Percentiles rank a stretch among this genome's conserved stretches.
Conservation (phyloP, 1,140 invertebrate genomes). For the Venustaconcha ellipsiformis region DNA sequence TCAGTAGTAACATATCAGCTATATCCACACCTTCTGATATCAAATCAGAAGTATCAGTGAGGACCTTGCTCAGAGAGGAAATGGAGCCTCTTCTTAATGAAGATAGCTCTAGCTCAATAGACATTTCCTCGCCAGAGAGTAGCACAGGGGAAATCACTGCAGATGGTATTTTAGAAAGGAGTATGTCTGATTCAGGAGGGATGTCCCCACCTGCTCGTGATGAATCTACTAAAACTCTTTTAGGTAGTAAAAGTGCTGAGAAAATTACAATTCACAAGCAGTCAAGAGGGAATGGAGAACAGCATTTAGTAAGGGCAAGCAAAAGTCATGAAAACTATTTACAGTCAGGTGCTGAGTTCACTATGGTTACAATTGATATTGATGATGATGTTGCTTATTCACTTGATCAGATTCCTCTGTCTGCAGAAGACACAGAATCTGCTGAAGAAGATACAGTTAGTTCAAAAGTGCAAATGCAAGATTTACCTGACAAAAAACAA, state of each 20-base stretch:
- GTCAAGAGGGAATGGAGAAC: conserved; percentile 13
- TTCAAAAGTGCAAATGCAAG: conserved; percentile 74
- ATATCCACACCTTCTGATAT: conserved; percentile 42
- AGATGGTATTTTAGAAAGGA: conserved; percentile 28
- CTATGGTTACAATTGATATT: conserved; percentile 73
- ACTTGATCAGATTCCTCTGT: conserved; percentile 87
- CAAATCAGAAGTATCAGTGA: conserved; percentile 42
- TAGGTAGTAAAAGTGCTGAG: conserved; percentile 61
- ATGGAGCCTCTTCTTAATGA: conserved; percentile 30
- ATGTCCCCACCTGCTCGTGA: conserved; percentile 26
- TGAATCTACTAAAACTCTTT: conserved; percentile 12
- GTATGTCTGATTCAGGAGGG: conserved; percentile 31
- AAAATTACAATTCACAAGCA: conserved; percentile 47
- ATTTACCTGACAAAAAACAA: background rate
- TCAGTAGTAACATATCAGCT: conserved; percentile 36
- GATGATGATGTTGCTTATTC: conserved; percentile 94
- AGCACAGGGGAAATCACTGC: conserved; percentile 23
- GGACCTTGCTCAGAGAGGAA: conserved; percentile 40
- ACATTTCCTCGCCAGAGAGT: conserved; percentile 23
- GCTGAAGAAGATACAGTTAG: conserved; percentile 35
- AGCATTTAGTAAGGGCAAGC: conserved; percentile 55
- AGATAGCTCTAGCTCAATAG: conserved; percentile 34
- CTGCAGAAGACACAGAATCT: conserved; percentile 72
- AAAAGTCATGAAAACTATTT: conserved; percentile 68
- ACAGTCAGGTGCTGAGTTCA: conserved; percentile 49